Evolutionary conservation across 53 echinoderm and acorn worm species (phyloP), one percentile per base, ranked within the genome.

Genomic region (Hippasteria phrygiana): DNA sequence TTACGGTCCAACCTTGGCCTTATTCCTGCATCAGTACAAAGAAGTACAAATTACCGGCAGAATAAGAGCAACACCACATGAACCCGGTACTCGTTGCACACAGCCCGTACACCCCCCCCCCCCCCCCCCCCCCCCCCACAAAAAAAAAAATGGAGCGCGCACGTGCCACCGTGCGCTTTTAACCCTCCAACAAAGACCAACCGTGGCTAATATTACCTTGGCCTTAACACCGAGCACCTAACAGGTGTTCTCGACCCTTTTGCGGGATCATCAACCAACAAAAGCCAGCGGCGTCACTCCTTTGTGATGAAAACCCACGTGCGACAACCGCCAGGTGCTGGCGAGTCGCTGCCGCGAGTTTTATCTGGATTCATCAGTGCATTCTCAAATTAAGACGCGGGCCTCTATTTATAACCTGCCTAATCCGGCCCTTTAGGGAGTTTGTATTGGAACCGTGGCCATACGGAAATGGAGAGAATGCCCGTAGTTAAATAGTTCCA

Each of bases 251-350:
- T n/a, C 55, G 55, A 59, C 20, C 37, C 55, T 59, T 34, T 45
- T 43, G 11, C 69, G 36, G 12, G 69, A 67, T 35, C 69, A 36
- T 7, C 37, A 10, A 13, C 38, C 24, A 62, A 79, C 55, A 22
- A 33, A 41, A 79, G 27, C 42, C 40, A 55, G 41, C 55, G 8
- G 24, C 32, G 53, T 18, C 26, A 59, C 40, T 27, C 35, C 20
- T 55, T 73, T 39, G 54, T 36, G 31, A 37, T 38, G n/a, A 39
- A 56, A 55, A 79, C 79, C 79, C 56, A 79, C 79, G 79, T 79
- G 79, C 62, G 40, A 59, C 40, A 55, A 55, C 27, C 37, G 55
- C 55, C 56, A 59, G 56, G 79, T 79, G 56, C 8, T 39, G 41
- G 46, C 45, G 28, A 31, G 31, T 59, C 4, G 28, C 2, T 1